phyloP scores from a whole-genome alignment of 2,797 vertebrate genomes.

The Rhadinocentrus ornatus region DNA sequence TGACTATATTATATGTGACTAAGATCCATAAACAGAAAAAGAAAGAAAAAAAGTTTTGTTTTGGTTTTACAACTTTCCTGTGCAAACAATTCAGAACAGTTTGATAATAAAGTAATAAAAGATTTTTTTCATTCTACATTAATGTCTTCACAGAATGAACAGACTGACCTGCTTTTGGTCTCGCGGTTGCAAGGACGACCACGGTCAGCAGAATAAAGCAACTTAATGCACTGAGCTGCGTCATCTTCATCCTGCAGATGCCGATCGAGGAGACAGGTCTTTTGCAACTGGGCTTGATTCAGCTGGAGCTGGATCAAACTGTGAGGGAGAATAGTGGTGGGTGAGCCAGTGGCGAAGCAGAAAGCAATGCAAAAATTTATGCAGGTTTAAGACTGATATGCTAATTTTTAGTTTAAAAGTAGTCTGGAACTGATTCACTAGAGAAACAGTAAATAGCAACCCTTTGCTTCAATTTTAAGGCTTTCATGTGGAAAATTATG shows the following conservation, averaged over 20 bases:
- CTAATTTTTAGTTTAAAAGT: no score
- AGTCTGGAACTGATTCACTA: no score
- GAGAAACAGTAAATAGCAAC: no score
- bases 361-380: background rate
- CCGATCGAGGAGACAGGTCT: background rate
- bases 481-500: background rate
- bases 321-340: slow-evolving; percentile 4
- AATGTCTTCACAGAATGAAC: background rate
- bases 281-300: slow-evolving; percentile 21
- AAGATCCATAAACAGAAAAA: background rate
- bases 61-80: no score
- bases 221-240: slow-evolving; percentile 53
- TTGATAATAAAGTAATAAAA: background rate
- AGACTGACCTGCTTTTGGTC: slow-evolving; percentile 80
- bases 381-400: background rate
- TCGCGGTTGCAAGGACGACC: slow-evolving; percentile 77
- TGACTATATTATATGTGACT: background rate
- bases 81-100: background rate
- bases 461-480: no score
- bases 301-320: slow-evolving; percentile 41
- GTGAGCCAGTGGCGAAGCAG: slow-evolving; percentile 18
- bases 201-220: slow-evolving; percentile 77
- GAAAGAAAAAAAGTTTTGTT: no score
- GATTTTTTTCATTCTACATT: background rate
- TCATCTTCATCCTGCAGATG: slow-evolving; percentile 75